Conservation (phyloP, 2,113 vertebrate genomes). For the Prunella himalayana region DNA sequence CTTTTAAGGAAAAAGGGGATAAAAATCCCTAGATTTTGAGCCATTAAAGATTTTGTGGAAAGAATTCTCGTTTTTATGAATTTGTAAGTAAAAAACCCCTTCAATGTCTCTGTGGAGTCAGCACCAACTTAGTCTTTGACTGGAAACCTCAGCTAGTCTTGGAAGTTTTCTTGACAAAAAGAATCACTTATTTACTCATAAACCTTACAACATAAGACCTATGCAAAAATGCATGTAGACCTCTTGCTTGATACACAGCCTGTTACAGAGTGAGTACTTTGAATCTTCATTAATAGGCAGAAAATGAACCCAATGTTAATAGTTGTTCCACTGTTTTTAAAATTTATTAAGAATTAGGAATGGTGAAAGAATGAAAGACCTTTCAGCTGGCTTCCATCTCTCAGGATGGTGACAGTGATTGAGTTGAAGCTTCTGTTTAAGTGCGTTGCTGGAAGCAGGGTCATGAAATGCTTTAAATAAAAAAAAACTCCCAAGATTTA, state of each 20-base stretch:
- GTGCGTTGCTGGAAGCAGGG: neutral
- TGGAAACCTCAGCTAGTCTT: neutral
- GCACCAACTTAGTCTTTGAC: neutral
- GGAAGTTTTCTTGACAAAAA: neutral
- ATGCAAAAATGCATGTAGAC: neutral
- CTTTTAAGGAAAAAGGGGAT: neutral
- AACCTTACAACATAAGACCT: neutral
- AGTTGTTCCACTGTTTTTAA: neutral
- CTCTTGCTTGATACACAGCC: neutral
- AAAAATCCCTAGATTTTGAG: neutral
- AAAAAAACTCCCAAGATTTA: neutral
- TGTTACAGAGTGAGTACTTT: neutral
- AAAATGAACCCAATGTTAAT: neutral
- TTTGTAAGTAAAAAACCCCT: neutral
- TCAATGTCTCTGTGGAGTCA: neutral
- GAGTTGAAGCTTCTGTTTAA: neutral
- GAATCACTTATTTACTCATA: neutral
- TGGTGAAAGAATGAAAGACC: neutral
- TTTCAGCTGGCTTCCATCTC: neutral
- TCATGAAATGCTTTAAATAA: neutral
- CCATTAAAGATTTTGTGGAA: neutral
- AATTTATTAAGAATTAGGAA: neutral
- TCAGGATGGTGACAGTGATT: neutral
- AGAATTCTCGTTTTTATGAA: accelerated
- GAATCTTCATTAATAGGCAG: neutral